Evolutionary conservation across 1,140 invertebrate genomes (phyloP).

Genomic region (Pogonus chalceus): DNA sequence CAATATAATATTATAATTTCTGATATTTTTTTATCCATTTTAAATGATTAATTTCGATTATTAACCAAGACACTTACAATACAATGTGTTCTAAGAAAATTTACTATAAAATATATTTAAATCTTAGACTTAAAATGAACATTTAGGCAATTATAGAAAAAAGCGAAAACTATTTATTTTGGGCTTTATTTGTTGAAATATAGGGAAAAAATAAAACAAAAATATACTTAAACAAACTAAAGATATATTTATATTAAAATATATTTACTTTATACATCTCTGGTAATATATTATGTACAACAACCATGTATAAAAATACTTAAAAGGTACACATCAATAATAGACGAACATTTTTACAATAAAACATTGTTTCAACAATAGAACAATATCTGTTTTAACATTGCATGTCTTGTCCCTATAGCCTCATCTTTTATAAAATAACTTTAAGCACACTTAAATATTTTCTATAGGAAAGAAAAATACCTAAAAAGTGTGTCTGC

Average conservation of each 20-base stretch:
- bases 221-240: not conserved
- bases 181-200: no score
- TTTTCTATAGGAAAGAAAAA: constrained; percentile 12
- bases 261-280: constrained; percentile 26
- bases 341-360: constrained; percentile 11
- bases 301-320: constrained; percentile 22
- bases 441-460: constrained; percentile 4
- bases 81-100: no score
- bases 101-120: no score
- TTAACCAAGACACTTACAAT: no score
- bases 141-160: no score
- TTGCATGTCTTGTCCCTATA: constrained; percentile 25
- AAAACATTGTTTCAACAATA: not conserved
- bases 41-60: no score
- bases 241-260: constrained; percentile 21
- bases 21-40: no score
- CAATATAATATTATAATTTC: no score
- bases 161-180: no score
- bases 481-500: constrained; percentile 10
- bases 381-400: constrained; percentile 13
- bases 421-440: constrained; percentile 16
- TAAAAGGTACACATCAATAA: constrained; percentile 18
- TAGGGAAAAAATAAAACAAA: not conserved
- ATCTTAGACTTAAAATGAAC: no score
- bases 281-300: constrained; percentile 25